Percentiles rank a stretch among this genome's conserved stretches.
Evolutionary conservation across 2,888 invertebrate species (phyloP).

Genomic region (Acanthococcus lagerstroemiae): DNA sequence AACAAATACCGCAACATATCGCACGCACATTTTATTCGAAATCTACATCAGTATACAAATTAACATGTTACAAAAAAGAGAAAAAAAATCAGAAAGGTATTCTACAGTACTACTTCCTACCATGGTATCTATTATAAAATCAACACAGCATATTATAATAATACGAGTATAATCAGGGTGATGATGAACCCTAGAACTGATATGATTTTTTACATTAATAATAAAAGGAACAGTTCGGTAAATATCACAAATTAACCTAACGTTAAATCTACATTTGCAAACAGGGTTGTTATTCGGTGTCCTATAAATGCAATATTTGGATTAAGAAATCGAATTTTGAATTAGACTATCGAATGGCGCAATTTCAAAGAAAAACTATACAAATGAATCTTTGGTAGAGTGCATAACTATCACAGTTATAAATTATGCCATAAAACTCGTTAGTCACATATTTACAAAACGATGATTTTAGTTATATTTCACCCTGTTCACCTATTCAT

Average conservation of each 20-base stretch:
- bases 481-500: too few species aligned
- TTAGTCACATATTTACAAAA: too few species aligned
- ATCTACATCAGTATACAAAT: too few species aligned
- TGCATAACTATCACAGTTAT: constrained; percentile 22
- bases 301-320: too few species aligned
- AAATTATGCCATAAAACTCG: too few species aligned
- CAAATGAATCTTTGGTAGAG: constrained; percentile 20
- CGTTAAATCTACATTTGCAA: neutral
- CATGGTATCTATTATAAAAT: neutral
- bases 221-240: neutral
- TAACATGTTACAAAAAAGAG: too few species aligned
- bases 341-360: neutral
- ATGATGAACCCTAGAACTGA: neutral
- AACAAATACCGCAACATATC: neutral
- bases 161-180: too few species aligned
- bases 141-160: neutral
- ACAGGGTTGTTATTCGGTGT: neutral
- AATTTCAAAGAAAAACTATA: neutral
- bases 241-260: neutral
- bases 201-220: neutral
- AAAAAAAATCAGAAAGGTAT: too few species aligned
- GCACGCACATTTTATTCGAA: neutral
- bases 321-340: neutral
- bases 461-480: too few species aligned
- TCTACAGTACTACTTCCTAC: too few species aligned